Base-by-base conservation (phyloP, 2,888 invertebrate genomes). In the Cetonia aurata region DNA sequence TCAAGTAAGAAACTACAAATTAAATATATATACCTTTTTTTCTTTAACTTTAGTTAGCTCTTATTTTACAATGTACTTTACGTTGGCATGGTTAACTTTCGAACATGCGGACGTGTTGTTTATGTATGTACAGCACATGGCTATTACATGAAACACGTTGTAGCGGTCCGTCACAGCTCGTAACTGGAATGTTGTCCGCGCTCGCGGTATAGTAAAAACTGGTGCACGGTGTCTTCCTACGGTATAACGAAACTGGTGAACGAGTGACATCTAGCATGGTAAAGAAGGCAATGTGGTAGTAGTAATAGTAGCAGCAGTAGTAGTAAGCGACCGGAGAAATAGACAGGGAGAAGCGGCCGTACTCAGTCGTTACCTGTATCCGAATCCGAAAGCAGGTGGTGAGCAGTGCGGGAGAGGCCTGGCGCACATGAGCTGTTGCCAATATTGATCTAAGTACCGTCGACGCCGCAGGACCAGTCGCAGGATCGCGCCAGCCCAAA, bases 391-490 rank as follows among this genome's bases (percentile, higher is more conserved):
- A 65, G 65, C 70, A 65, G 70, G 70, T 70, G 70, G 70, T 60
- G 70, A 70, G 70, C 74, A 74, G 74, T 70, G 72, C 75, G 75
- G 72, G 74, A 74, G 74, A 73, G 71, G 56, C 71, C 70, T 72
- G 74, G 73, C 73, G 56, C 75, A 75, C 73, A 75, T 77, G 75
- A 76, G 77, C 76, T 76, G 78, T 78, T 80, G 80, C 83, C 82
- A 79, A 82, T 83, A 83, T 83, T 81, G 83, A 83, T 83, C 83
- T 79, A 77, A 78, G 77, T 77, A 79, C 71, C 77, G 77, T 76
- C 76, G 77, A 72, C 77, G 77, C 76, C 74, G 77, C 80, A 79
- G 81, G 80, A 81, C 80, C 80, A 82, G 81, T 82, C 80, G 79
- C 80, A 81, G 82, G 81, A 81, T 74, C 77, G 80, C 79, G 78